Base-by-base conservation (phyloP, 2,113 vertebrate genomes). In the Formicarius rufipectus region DNA sequence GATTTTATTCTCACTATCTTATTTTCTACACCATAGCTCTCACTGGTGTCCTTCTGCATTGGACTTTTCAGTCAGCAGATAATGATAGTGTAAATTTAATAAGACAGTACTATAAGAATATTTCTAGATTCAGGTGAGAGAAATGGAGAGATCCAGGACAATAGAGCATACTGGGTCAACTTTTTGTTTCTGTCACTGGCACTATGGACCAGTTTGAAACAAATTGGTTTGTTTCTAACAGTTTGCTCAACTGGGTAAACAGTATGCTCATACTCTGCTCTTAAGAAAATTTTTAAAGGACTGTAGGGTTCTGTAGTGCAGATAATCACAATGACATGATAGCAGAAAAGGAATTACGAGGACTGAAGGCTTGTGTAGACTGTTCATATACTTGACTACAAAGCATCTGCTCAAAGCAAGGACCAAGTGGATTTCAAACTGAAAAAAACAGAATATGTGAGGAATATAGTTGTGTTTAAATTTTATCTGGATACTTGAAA, bases 301-400 rank as follows among this genome's bases (percentile, higher is more conserved):
- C 47, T 4, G 1, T 23, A 55, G 22, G 6, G 15, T 25, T 82
- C 74, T 58, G 25, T 44, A 25, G 33, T 11, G 21, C 7, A 53
- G 17, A 21, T 17, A 58, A 45, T 25, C 7, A 9, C 27, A 59
- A 20, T 28, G n/a, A 33, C 33, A 67, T 0, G 0, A 35, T 4
- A 58, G 47, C 12, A 84, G 31, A 68, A 82, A 39, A 66, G 31
- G 20, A 71, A n/a, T 22, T 18, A 55, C 37, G 40, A 64, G 44
- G 59, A 78, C n/a, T 58, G 47, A 79, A 76, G 25, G 16, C 22
- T 71, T 71, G 19, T 17, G 35, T 45, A 62, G 20, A 44, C 14
- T 39, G 33, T 67, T 75, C 28, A 22, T 30, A 66, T 15, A 39
- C 35, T 75, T 69, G 33, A 66, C 15, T 60, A 53, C 4, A 13